These are phyloP conservation scores for Spinibarbus caldwelli DNA, from an alignment of 2,797 vertebrate species.

Conservation along the genomic window DNA sequence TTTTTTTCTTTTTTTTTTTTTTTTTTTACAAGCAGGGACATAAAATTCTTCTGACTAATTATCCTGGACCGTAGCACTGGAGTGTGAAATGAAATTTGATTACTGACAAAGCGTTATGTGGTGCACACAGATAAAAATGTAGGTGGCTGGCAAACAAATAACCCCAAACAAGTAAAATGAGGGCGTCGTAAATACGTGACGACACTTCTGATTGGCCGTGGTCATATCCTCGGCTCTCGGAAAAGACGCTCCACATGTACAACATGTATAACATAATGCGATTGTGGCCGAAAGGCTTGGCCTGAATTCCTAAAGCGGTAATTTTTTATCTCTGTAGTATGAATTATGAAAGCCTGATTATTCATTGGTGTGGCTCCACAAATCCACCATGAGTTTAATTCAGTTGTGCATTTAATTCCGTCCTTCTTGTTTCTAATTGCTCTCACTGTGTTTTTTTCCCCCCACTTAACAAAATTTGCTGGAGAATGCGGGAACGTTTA, in stretches of 20 bases:
- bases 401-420: constrained; percentile 53
- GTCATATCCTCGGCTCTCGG: background rate
- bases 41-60: constrained; percentile 49
- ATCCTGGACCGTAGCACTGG: constrained; percentile 33
- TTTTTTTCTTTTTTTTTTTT: no score
- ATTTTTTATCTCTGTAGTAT: constrained; percentile 50
- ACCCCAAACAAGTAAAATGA: constrained; percentile 45
- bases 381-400: constrained; percentile 57
- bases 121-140: constrained; percentile 26
- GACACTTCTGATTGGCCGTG: constrained; percentile 12
- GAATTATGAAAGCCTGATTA: constrained; percentile 56
- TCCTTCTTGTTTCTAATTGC: constrained; percentile 61
- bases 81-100: constrained; percentile 46
- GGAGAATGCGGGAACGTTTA: constrained; percentile 53
- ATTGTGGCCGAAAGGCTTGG: constrained; percentile 24
- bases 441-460: constrained; percentile 33
- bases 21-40: constrained; percentile 47
- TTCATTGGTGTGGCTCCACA: constrained; percentile 51
- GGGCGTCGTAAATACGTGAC: constrained; percentile 10
- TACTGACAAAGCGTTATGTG: constrained; percentile 49
- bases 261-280: constrained; percentile 20
- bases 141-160: constrained; percentile 34
- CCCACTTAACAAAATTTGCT: constrained; percentile 52
- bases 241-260: constrained; percentile 11
- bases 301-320: no score